Evolutionary conservation across 2,888 invertebrate genomes (phyloP).

Genomic region (Allophyes oxyacanthae): DNA sequence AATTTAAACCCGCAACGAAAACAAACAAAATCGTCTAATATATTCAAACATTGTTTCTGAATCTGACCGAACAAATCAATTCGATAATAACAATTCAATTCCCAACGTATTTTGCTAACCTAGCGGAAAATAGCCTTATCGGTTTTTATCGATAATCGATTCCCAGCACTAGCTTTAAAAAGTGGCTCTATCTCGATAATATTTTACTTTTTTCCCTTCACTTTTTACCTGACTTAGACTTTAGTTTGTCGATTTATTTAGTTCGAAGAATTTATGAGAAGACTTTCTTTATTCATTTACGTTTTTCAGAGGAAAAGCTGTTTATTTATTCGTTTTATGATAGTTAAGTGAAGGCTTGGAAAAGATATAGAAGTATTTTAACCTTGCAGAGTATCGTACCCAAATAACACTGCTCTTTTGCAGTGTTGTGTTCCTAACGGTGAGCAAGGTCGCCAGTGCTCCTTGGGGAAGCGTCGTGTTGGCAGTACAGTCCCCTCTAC

Average conservation of each 20-base stretch:
- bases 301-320: slow-evolving; percentile 27
- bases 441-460: no score
- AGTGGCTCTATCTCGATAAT: slow-evolving; percentile 50
- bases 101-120: slow-evolving; percentile 54
- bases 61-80: slow-evolving; percentile 62
- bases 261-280: slow-evolving; percentile 41
- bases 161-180: slow-evolving; percentile 55
- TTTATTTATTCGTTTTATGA: slow-evolving; percentile 30
- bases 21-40: slow-evolving; percentile 38
- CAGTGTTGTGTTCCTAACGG: no score
- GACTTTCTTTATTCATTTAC: slow-evolving; percentile 38
- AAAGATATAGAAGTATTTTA: no score
- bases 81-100: slow-evolving; percentile 68
- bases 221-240: slow-evolving; percentile 53
- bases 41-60: slow-evolving; percentile 51
- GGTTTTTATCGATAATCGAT: slow-evolving; percentile 60
- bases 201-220: slow-evolving; percentile 53
- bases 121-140: slow-evolving; percentile 64
- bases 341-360: slow-evolving; percentile 11
- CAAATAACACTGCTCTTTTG: no score
- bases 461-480: no score
- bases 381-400: no score
- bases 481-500: no score
- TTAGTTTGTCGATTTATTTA: slow-evolving; percentile 49
- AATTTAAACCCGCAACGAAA: slow-evolving; percentile 30